A percentile compares a stretch with the other conserved stretches of the same genome.
Conservation (phyloP, 2,888 invertebrate genomes). For the Hipparchia semele region DNA sequence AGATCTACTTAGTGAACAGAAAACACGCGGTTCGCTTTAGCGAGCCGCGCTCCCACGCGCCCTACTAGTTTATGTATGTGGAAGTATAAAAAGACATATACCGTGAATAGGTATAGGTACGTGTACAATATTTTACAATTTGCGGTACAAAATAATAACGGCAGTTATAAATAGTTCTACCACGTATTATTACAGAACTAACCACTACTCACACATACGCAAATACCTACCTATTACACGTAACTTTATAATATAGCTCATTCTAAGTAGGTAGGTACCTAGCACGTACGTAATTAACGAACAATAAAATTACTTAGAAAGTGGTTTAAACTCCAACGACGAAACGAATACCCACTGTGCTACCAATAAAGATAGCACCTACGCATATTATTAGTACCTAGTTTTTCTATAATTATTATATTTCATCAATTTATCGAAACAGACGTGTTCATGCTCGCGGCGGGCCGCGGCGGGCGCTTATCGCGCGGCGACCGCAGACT, state of each 20-base stretch:
- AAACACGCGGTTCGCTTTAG: too few species aligned
- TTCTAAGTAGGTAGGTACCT: background rate
- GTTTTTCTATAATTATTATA: too few species aligned
- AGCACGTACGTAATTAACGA: background rate
- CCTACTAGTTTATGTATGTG: background rate
- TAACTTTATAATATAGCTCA: background rate
- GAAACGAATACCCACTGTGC: background rate
- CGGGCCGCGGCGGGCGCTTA: background rate
- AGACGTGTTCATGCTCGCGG: background rate
- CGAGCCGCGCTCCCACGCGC: too few species aligned
- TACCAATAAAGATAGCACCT: background rate
- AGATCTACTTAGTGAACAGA: too few species aligned
- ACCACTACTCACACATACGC: background rate
- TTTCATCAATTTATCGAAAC: too few species aligned
- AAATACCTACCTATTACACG: background rate
- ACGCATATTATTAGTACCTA: too few species aligned
- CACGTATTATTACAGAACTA: constrained; percentile 4
- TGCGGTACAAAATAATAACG: constrained; percentile 1
- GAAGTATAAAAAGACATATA: background rate
- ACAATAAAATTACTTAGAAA: background rate
- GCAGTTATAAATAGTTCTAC: background rate
- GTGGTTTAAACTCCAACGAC: background rate
- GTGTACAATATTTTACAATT: background rate
- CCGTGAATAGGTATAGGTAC: too few species aligned
- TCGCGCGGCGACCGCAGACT: constrained; percentile 26